Conservation (phyloP, 2,888 invertebrate genomes). For the Dascillus cervinus region DNA sequence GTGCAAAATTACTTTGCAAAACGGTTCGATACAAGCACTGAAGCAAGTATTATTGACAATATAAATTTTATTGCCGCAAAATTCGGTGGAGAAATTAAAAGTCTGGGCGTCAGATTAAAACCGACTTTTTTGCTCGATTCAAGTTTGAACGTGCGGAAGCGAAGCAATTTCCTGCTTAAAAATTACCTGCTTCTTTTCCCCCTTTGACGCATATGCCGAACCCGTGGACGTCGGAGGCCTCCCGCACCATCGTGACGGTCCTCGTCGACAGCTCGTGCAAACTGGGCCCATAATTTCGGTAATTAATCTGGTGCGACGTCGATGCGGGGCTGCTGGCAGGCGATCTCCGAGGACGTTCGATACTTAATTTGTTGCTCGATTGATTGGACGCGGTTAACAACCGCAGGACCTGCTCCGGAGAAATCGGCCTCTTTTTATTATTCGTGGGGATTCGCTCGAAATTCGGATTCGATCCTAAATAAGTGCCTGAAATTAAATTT, state of each 20-base stretch:
- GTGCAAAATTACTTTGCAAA: too few relatives aligned
- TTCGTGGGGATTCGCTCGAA: constrained; percentile 45
- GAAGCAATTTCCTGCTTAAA: too few relatives aligned
- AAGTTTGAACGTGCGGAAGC: too few relatives aligned
- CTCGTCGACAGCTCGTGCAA: constrained; percentile 71
- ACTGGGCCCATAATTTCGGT: constrained; percentile 46
- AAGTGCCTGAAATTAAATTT: constrained; percentile 50
- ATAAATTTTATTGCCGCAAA: too few relatives aligned
- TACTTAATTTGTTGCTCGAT: constrained; percentile 28
- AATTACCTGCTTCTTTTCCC: constrained; percentile 77
- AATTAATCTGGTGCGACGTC: constrained; percentile 62
- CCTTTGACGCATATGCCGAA: constrained; percentile 90
- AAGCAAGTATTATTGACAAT: too few relatives aligned
- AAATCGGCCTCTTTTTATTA: constrained; percentile 71
- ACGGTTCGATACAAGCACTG: too few relatives aligned
- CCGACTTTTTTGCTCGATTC: too few relatives aligned
- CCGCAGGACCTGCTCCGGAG: constrained; percentile 64
- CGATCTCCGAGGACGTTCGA: constrained; percentile 43
- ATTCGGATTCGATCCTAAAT: constrained; percentile 60
- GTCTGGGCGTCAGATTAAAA: too few relatives aligned
- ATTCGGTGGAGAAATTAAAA: too few relatives aligned
- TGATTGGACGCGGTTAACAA: constrained; percentile 33
- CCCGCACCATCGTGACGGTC: constrained; percentile 79
- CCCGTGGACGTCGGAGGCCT: constrained; percentile 73
- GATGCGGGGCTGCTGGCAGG: constrained; percentile 73